phyloP scores from a whole-genome alignment of 2,113 vertebrate genomes.

The Panthera uncia region DNA sequence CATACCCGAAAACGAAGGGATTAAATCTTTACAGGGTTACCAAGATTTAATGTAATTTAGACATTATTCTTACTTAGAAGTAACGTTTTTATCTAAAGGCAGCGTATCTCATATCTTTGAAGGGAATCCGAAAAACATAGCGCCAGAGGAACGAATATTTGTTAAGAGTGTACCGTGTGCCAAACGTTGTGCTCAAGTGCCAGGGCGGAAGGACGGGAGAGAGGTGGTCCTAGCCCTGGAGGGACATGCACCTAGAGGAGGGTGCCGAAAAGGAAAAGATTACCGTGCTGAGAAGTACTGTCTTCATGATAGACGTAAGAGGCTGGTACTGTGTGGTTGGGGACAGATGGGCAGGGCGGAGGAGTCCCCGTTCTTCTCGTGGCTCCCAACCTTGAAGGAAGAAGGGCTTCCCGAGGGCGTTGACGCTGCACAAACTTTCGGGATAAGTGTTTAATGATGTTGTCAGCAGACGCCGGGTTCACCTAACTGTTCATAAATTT shows the following conservation, averaged over 20 bases:
- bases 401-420: not conserved
- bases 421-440: rapidly evolving
- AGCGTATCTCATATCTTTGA: not conserved
- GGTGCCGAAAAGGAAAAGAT: not conserved
- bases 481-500: no score
- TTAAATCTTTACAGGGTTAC: conserved; percentile 61
- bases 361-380: rapidly evolving
- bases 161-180: not conserved
- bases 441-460: rapidly evolving
- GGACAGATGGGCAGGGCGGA: not conserved
- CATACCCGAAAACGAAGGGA: conserved; percentile 63
- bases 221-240: not conserved
- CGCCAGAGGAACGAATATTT: not conserved
- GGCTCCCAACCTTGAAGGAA: not conserved
- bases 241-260: not conserved
- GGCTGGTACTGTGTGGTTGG: not conserved
- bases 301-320: not conserved
- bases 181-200: not conserved
- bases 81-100: conserved; percentile 39
- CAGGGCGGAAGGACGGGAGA: not conserved
- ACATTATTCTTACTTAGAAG: conserved; percentile 19
- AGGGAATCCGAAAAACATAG: not conserved
- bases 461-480: not conserved
- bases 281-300: not conserved
- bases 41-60: not conserved